Evolutionary conservation across 1,140 invertebrate species (phyloP).

Genomic region (Capitella teleta): DNA sequence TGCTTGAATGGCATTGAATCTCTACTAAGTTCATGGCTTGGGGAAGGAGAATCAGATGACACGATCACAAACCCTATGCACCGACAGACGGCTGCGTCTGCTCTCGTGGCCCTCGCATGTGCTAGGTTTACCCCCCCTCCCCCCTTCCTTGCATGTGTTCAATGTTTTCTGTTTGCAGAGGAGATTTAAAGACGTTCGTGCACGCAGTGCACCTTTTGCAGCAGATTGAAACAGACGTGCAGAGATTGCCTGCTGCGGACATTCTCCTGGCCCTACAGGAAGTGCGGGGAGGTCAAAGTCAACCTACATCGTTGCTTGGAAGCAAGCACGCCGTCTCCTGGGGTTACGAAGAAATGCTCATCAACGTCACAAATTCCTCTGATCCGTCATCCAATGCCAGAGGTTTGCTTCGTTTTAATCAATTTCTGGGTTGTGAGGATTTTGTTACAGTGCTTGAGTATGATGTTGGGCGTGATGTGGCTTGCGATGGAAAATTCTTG

Average conservation of each 20-base stretch:
- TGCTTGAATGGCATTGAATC: constrained; percentile 37
- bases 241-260: constrained; percentile 23
- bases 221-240: constrained; percentile 21
- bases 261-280: constrained; percentile 28
- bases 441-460: constrained; percentile 15
- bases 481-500: constrained; percentile 35
- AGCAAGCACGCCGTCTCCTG: constrained; percentile 35
- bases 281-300: constrained; percentile 30
- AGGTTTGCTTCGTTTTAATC: background rate
- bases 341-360: constrained; percentile 34
- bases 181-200: constrained; percentile 36
- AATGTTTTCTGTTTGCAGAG: constrained; percentile 22
- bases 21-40: constrained; percentile 35
- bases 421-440: background rate
- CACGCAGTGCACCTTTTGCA: constrained; percentile 35
- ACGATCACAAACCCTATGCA: constrained; percentile 16
- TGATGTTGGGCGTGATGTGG: constrained; percentile 29
- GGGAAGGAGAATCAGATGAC: constrained; percentile 17
- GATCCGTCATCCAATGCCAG: background rate
- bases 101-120: constrained; percentile 37
- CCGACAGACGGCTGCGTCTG: constrained; percentile 31
- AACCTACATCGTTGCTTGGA: constrained; percentile 24
- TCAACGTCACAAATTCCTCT: background rate
- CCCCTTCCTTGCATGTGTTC: background rate
- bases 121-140: constrained; percentile 22